Base-by-base conservation (phyloP, 2,888 invertebrate genomes). In the Odontocerum albicorne region DNA sequence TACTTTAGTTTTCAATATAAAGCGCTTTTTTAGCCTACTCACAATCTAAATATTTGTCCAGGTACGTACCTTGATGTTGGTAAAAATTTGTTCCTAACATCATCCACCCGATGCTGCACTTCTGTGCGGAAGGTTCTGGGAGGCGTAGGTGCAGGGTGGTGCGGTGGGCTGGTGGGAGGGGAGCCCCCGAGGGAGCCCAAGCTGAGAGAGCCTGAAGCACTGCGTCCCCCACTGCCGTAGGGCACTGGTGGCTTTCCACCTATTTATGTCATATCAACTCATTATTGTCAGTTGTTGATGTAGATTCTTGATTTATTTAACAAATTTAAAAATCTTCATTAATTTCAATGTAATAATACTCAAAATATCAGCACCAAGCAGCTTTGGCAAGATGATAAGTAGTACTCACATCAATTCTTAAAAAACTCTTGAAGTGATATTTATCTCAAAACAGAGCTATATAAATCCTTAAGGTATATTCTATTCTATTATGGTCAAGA, bases 241-340 rank as follows among this genome's bases (percentile, higher is more conserved):
- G 85, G 83, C 64, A 85, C 79, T 1, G 85, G 84, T 47, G 87
- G 87, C 73, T 87, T 87, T 64, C 77, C 76, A 75, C 63, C 59
- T 58, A 36, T 15, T 65, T n/a, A n/a, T n/a, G n/a, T n/a, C n/a
- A 73, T 69, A 55, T 71, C 71, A n/a, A 73, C 73, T 27, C n/a
- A 2, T 3, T 21, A 7, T 6, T 27, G 7, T 35, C 16, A 7
- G 0, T 8, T 35, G 71, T 63, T 2, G 73, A 73, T 64, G 72
- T 72, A 4, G 71, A 72, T 65, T 73, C 73, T 54, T 72, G 66
- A 51, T 16, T 43, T 42, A 27, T 8, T 42, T 4, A 43, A 51
- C 17, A 36, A n/a, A n/a, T n/a, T n/a, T n/a, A n/a, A n/a, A n/a
- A n/a, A n/a, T 42, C 32, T 51, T 42, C 12, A 21, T 51, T 2